Evolutionary conservation across 2,888 invertebrate genomes (phyloP).

Genomic region (Philaethria dido): DNA sequence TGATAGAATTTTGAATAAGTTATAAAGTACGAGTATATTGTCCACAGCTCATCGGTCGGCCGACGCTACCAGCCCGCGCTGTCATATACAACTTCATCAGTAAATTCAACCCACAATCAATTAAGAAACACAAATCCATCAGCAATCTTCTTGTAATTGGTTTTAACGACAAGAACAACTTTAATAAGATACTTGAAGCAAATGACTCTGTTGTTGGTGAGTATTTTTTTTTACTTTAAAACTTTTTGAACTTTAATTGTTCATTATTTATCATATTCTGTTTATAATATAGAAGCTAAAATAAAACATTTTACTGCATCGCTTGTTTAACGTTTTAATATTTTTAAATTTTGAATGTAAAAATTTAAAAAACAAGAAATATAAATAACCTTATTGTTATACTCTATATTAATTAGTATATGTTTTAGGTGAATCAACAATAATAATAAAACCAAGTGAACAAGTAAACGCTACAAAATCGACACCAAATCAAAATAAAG

Average conservation of each 20-base stretch:
- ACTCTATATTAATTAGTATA: too few species aligned
- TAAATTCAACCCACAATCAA: slow-evolving; percentile 58
- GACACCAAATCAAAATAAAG: slow-evolving; percentile 25
- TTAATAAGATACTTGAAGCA: slow-evolving; percentile 57
- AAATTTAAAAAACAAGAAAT: too few species aligned
- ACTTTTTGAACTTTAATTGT: too few species aligned
- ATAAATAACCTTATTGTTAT: too few species aligned
- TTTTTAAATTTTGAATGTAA: too few species aligned
- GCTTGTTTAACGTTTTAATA: too few species aligned
- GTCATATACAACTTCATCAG: slow-evolving; percentile 63
- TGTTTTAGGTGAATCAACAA: slow-evolving; percentile 53
- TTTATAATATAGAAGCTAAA: too few species aligned
- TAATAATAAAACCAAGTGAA: slow-evolving; percentile 57
- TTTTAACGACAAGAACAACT: slow-evolving; percentile 57
- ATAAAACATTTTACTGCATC: too few species aligned
- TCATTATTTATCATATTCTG: too few species aligned
- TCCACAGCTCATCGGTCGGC: slow-evolving; percentile 59
- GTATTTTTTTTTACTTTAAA: slow-evolving; percentile 35
- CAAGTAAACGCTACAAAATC: slow-evolving; percentile 35
- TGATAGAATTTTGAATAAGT: too few species aligned
- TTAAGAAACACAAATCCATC: slow-evolving; percentile 67
- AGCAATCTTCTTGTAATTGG: slow-evolving; percentile 67
- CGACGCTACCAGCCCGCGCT: slow-evolving; percentile 61
- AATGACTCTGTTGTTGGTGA: slow-evolving; percentile 62
- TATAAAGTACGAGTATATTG: background rate